These are phyloP conservation scores for Caprella mutica DNA, from an alignment of 2,888 invertebrate genomes.

Conservation along the genomic window DNA sequence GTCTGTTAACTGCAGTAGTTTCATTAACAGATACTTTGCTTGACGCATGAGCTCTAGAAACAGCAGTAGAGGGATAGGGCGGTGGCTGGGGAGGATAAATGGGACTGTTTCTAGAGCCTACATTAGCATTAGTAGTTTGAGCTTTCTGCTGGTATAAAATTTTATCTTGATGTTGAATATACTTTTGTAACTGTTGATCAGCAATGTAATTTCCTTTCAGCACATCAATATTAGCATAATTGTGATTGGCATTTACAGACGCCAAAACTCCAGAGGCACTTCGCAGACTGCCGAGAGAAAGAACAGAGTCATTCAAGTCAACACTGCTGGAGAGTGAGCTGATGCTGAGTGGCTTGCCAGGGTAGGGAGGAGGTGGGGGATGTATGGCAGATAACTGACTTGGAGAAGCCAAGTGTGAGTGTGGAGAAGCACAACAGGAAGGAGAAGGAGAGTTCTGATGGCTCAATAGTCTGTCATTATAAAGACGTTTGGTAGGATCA, in stretches of 20 bases:
- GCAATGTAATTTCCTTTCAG: slow-evolving; percentile 25
- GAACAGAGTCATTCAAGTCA: slow-evolving; percentile 19
- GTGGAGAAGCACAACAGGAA: slow-evolving; percentile 20
- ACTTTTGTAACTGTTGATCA: slow-evolving; percentile 11
- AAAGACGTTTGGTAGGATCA: slow-evolving; percentile 16
- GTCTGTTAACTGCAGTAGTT: too few relatives aligned
- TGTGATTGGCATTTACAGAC: slow-evolving; percentile 26
- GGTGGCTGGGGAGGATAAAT: slow-evolving; percentile 22
- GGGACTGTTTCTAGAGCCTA: slow-evolving; percentile 5
- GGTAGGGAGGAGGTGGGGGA: slow-evolving; percentile 32
- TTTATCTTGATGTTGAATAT: background rate
- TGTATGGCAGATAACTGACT: slow-evolving; percentile 20
- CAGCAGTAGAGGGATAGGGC: slow-evolving; percentile 28
- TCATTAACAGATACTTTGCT: slow-evolving; percentile 6
- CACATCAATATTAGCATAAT: slow-evolving; percentile 34
- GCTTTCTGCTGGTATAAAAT: background rate
- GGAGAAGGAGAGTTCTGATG: slow-evolving; percentile 22
- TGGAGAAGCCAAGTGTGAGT: slow-evolving; percentile 12
- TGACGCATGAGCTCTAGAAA: slow-evolving; percentile 17
- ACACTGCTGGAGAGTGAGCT: slow-evolving; percentile 19
- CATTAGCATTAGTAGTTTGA: too few relatives aligned
- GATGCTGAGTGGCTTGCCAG: slow-evolving; percentile 27
- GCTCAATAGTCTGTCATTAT: too few relatives aligned
- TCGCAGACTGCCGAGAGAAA: slow-evolving; percentile 13
- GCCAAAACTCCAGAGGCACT: slow-evolving; percentile 20